Evolutionary conservation across 1,140 invertebrate genomes (phyloP).

Genomic region (Pararge aegeria): DNA sequence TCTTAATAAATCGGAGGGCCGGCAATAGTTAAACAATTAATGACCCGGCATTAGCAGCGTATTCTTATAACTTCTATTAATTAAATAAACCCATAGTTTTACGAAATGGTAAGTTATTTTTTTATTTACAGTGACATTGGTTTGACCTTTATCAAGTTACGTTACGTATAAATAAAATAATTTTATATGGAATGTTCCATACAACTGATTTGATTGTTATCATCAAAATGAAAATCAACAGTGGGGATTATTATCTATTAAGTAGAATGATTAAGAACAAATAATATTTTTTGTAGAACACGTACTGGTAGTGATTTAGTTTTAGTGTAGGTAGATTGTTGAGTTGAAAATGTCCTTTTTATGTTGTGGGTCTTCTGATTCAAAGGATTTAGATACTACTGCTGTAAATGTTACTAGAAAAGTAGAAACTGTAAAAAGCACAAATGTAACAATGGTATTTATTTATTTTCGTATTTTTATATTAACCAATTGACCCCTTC

Average conservation of each 20-base stretch:
- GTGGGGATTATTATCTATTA: conserved; percentile 28
- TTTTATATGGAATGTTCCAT: neutral
- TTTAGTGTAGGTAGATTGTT: neutral
- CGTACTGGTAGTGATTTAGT: conserved; percentile 2
- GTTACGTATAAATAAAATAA: neutral
- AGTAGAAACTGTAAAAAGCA: neutral
- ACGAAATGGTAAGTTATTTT: conserved; percentile 37
- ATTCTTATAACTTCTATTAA: neutral
- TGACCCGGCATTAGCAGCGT: neutral
- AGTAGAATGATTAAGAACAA: conserved; percentile 8
- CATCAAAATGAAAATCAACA: conserved; percentile 7
- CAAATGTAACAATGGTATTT: neutral
- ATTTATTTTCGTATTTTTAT: neutral
- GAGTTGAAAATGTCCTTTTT: conserved; percentile 19
- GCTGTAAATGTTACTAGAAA: conserved; percentile 6
- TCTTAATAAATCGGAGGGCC: neutral
- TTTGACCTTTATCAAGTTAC: conserved; percentile 44
- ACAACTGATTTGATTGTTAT: neutral
- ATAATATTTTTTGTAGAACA: neutral
- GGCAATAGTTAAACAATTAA: neutral
- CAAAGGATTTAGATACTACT: conserved; percentile 12
- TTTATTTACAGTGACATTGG: conserved; percentile 53
- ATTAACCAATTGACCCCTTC: no score
- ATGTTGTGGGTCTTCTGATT: conserved; percentile 26
- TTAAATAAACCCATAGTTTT: neutral